Conservation (phyloP, 2,113 vertebrate species). For the Chloropsis cyanopogon region DNA sequence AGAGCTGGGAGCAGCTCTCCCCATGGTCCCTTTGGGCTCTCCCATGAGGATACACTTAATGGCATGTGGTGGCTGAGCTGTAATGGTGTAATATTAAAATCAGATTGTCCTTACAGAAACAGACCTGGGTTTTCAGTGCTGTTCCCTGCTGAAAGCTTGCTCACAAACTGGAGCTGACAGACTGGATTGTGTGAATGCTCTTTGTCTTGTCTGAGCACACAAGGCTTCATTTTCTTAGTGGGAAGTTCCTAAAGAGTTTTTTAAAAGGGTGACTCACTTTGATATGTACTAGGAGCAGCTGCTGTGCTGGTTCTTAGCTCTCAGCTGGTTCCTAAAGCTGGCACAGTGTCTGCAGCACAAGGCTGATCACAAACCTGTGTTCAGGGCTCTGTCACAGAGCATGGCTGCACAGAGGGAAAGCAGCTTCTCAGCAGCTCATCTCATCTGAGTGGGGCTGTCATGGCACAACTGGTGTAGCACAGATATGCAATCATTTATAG, state of each 20-base stretch:
- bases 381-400: background rate
- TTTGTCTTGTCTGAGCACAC: background rate
- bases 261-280: background rate
- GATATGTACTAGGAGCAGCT: background rate
- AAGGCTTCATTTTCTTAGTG: background rate
- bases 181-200: background rate
- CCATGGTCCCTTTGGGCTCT: accelerated
- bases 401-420: background rate
- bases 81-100: background rate
- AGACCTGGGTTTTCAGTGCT: background rate
- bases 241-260: background rate
- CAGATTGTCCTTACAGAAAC: background rate
- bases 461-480: accelerated
- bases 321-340: background rate
- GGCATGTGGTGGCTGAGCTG: background rate
- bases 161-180: background rate
- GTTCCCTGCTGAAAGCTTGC: background rate
- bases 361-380: background rate
- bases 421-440: background rate
- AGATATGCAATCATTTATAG: background rate
- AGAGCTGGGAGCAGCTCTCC: background rate
- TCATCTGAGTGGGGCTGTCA: background rate
- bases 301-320: background rate
- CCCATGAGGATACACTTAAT: background rate
- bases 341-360: background rate